A percentile compares a stretch with the other conserved stretches of the same genome.
phyloP scores from a whole-genome alignment of 2,797 vertebrate genomes.

The Agapornis canus region DNA sequence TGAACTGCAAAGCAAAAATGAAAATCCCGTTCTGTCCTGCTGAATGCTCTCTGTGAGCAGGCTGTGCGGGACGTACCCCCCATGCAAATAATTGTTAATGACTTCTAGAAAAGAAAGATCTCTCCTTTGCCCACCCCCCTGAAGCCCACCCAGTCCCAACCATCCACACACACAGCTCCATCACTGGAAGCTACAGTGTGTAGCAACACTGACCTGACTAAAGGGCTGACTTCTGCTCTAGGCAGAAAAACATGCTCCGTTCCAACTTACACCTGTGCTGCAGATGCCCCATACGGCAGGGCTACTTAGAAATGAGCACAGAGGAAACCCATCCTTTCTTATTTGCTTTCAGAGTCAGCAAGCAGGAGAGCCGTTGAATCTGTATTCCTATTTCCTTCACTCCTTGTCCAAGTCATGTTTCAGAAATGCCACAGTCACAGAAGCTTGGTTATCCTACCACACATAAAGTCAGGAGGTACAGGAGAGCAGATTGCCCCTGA shows the following conservation, averaged over 20 bases:
- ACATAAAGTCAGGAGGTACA: rapidly evolving
- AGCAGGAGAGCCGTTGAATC: background rate
- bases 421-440: background rate
- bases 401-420: background rate
- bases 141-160: background rate
- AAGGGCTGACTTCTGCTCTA: background rate
- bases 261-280: background rate
- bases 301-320: background rate
- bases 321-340: background rate
- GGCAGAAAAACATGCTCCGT: background rate
- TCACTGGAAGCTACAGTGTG: rapidly evolving
- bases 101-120: background rate
- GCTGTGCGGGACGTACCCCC: background rate
- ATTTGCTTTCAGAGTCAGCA: background rate
- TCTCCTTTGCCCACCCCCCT: background rate
- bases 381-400: rapidly evolving
- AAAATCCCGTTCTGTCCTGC: slow-evolving; percentile 33
- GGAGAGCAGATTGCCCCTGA: background rate
- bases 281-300: background rate
- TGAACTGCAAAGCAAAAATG: slow-evolving; percentile 69
- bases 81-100: background rate
- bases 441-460: background rate
- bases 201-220: background rate
- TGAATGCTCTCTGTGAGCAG: background rate
- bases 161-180: rapidly evolving